Evolutionary conservation across 2,888 invertebrate genomes (phyloP).

Genomic region (Leucophenga maculata): DNA sequence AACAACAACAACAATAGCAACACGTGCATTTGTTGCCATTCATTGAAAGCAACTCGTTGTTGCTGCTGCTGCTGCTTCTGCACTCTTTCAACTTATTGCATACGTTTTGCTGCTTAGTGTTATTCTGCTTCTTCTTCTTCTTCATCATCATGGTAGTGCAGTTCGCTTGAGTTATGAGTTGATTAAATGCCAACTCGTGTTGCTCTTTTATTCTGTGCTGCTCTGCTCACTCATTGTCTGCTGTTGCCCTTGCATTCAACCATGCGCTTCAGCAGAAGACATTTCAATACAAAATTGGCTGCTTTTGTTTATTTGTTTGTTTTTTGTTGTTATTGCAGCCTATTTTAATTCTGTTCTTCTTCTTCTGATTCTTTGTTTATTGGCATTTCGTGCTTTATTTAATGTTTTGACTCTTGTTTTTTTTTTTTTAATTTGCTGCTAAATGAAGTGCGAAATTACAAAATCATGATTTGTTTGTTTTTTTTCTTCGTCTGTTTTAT

Average conservation of each 20-base stretch:
- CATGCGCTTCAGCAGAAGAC: too few relatives aligned
- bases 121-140: conserved; percentile 12
- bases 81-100: too few relatives aligned
- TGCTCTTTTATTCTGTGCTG: too few relatives aligned
- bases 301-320: conserved; percentile 11
- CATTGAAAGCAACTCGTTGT: neutral
- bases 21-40: conserved; percentile 1
- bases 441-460: conserved; percentile 64
- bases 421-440: conserved; percentile 56
- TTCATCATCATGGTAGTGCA: too few relatives aligned
- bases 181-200: conserved; percentile 61
- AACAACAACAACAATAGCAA: neutral
- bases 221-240: neutral
- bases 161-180: conserved; percentile 41
- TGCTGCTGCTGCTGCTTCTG: neutral
- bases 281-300: conserved; percentile 3
- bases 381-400: conserved; percentile 51
- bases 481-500: conserved; percentile 16
- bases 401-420: conserved; percentile 26
- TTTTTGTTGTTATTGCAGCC: neutral
- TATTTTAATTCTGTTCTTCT: neutral
- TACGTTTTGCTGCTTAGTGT: conserved; percentile 35
- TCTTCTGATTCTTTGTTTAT: conserved; percentile 39
- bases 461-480: conserved; percentile 38
- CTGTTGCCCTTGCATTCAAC: neutral